Conservation (phyloP, 2,888 invertebrate species). For the Geophilus truncorum region DNA sequence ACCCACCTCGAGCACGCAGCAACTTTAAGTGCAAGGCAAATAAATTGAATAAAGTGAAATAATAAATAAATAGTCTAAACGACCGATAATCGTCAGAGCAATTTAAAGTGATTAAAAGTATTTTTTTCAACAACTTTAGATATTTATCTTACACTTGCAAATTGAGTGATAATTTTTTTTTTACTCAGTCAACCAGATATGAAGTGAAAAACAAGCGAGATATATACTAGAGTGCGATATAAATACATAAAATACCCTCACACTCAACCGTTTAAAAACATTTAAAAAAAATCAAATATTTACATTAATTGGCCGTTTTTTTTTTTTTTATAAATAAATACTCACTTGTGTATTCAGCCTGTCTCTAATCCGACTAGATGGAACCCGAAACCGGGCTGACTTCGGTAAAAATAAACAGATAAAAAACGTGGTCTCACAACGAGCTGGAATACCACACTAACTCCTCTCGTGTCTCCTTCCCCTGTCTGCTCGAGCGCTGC, state of each 20-base stretch:
- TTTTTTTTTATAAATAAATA: too few species aligned
- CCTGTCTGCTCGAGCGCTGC: not conserved
- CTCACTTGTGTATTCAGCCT: not conserved
- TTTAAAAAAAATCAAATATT: too few species aligned
- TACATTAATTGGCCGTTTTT: not conserved
- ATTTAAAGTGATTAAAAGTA: not conserved
- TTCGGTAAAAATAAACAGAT: not conserved
- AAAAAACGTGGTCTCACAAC: not conserved
- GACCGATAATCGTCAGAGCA: not conserved
- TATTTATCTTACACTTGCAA: not conserved
- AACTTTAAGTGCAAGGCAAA: too few species aligned
- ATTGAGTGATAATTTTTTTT: constrained; percentile 23
- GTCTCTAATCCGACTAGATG: not conserved
- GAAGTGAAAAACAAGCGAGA: constrained; percentile 18
- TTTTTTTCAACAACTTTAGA: not conserved
- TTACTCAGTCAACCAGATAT: constrained; percentile 5
- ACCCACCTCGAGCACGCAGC: too few species aligned
- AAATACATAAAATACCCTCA: not conserved
- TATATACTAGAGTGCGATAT: not conserved
- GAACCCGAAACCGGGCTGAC: not conserved
- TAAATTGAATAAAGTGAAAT: too few species aligned
- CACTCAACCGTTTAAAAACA: not conserved
- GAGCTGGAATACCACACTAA: not conserved
- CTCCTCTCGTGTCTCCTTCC: constrained; percentile 20
- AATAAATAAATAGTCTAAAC: not conserved